Percentiles rank a stretch among this genome's conserved stretches.
phyloP scores from a whole-genome alignment of 2,113 vertebrate genomes.

The Phycodurus eques region DNA sequence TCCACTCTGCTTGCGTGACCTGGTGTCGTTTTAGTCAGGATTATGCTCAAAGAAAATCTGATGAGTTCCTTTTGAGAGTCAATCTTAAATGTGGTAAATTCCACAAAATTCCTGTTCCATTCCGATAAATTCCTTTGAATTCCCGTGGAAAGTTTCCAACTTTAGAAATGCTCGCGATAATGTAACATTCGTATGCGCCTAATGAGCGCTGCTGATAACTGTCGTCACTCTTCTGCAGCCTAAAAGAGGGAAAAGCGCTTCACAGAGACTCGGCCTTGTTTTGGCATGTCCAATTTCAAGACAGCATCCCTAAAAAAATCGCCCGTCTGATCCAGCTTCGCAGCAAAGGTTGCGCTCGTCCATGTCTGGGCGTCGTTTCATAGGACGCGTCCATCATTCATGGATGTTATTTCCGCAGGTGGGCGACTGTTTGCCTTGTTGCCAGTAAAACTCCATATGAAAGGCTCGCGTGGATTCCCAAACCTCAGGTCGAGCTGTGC shows the following conservation, averaged over 20 bases:
- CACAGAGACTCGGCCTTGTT: constrained; percentile 23
- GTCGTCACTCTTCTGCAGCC: constrained; percentile 46
- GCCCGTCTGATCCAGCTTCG: constrained; percentile 26
- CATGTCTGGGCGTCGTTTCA: constrained; percentile 54
- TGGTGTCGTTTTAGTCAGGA: too few relatives aligned
- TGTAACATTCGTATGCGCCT: background rate
- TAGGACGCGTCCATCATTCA: constrained; percentile 69
- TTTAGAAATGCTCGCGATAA: background rate
- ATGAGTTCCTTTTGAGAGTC: too few relatives aligned
- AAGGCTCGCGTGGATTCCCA: constrained; percentile 63
- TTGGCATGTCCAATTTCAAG: constrained; percentile 9
- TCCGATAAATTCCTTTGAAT: too few relatives aligned
- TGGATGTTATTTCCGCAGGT: constrained; percentile 71
- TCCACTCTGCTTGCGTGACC: too few relatives aligned
- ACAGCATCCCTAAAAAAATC: constrained; percentile 24
- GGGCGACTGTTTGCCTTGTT: constrained; percentile 66
- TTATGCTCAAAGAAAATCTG: too few relatives aligned
- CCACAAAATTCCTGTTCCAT: too few relatives aligned
- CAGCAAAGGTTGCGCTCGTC: constrained; percentile 58
- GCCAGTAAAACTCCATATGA: constrained; percentile 71
- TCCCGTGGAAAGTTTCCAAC: background rate
- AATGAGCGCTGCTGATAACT: constrained; percentile 13
- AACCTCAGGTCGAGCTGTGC: constrained; percentile 64
- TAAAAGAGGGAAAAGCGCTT: constrained; percentile 39
- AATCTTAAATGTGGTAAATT: too few relatives aligned